Percentiles rank a stretch among this genome's conserved stretches.
Conservation (phyloP, 2,113 vertebrate genomes). For the Myrmecophaga tridactyla region DNA sequence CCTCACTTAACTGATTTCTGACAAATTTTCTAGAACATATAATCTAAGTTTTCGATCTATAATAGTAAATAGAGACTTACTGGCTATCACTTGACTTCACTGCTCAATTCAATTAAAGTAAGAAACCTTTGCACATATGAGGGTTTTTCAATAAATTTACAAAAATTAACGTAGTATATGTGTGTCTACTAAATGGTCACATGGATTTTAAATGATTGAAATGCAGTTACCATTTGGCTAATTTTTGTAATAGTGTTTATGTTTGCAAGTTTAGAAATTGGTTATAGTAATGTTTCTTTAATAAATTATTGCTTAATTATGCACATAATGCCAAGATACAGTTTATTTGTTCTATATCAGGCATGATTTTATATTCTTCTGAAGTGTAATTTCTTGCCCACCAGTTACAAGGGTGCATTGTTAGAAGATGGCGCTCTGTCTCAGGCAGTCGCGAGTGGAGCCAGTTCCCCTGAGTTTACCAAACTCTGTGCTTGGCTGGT, state of each 20-base stretch:
- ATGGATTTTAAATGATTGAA: not conserved
- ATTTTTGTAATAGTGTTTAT: slow-evolving; percentile 30
- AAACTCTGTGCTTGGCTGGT: slow-evolving; percentile 97
- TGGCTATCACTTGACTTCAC: slow-evolving; percentile 26
- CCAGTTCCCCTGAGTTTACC: slow-evolving; percentile 94
- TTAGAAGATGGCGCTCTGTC: slow-evolving; percentile 93
- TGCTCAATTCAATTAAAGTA: not conserved
- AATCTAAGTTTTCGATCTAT: slow-evolving; percentile 25
- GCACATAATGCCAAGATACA: not conserved
- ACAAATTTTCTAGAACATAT: slow-evolving; percentile 19
- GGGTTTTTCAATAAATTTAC: not conserved
- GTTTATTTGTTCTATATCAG: not conserved
- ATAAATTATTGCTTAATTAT: slow-evolving; percentile 35
- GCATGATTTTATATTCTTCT: slow-evolving; percentile 37
- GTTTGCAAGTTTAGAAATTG: slow-evolving; percentile 22
- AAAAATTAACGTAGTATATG: not conserved
- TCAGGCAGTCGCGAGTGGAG: slow-evolving; percentile 87
- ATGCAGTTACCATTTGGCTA: not conserved
- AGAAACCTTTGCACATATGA: slow-evolving; percentile 24
- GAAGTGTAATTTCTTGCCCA: slow-evolving; percentile 68
- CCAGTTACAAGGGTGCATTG: slow-evolving; percentile 96
- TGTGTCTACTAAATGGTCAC: slow-evolving; percentile 2
- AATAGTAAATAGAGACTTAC: not conserved
- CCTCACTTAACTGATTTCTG: not conserved
- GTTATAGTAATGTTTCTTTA: not conserved